phyloP scores from a whole-genome alignment of 92 coral and sea anemone species.

The Palythoa caribaeorum region DNA sequence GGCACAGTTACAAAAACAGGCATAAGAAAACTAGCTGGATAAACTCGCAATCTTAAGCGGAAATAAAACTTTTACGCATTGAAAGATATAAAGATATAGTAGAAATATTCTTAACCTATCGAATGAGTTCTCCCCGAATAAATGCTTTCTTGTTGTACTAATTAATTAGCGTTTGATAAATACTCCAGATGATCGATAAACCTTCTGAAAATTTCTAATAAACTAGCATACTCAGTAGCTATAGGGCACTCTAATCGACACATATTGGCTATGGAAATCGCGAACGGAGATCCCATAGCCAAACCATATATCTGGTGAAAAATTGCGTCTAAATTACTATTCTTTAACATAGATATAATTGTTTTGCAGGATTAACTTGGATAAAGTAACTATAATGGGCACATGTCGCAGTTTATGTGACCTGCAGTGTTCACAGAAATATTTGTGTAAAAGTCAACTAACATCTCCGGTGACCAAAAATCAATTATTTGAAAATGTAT shows the following conservation, averaged over 20 bases:
- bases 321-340: not conserved
- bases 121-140: not conserved
- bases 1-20: not conserved
- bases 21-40: not conserved
- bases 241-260: not conserved
- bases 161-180: too few species aligned
- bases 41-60: too few species aligned
- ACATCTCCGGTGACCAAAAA: slow-evolving; percentile 10
- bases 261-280: slow-evolving; percentile 13
- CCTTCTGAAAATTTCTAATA: not conserved
- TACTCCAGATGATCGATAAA: too few species aligned
- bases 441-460: slow-evolving; percentile 8
- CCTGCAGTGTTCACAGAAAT: not conserved
- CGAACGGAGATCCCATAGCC: not conserved
- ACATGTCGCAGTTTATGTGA: not conserved
- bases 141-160: not conserved
- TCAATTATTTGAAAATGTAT: slow-evolving; percentile 10
- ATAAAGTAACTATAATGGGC: not conserved
- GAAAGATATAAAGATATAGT: too few species aligned
- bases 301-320: slow-evolving; percentile 2
- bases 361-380: not conserved
- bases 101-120: not conserved
- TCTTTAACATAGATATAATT: slow-evolving; percentile 4
- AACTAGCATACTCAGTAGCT: not conserved
- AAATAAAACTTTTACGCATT: too few species aligned